Percentiles rank a stretch among this genome's conserved stretches.
phyloP scores from a whole-genome alignment of 2,888 invertebrate species.

The Ptychoptera albimana region DNA sequence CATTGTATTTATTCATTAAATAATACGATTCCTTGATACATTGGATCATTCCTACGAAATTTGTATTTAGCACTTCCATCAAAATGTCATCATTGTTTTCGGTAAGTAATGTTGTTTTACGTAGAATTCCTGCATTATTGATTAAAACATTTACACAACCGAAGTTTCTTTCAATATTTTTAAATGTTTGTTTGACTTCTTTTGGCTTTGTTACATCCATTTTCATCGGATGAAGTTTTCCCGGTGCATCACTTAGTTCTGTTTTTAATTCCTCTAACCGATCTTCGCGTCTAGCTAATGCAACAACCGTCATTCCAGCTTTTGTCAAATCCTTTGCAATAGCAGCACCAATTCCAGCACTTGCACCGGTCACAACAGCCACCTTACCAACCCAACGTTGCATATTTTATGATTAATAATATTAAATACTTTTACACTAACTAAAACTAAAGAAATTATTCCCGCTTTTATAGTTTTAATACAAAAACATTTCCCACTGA shows the following conservation, averaged over 20 bases:
- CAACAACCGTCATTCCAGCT: constrained; percentile 38
- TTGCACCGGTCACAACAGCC: constrained; percentile 48
- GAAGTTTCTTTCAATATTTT: constrained; percentile 29
- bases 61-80: constrained; percentile 28
- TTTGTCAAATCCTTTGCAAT: constrained; percentile 30
- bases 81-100: constrained; percentile 15
- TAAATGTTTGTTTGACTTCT: constrained; percentile 36
- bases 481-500: too few species aligned
- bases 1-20: constrained; percentile 30
- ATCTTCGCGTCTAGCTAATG: constrained; percentile 35
- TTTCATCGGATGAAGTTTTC: constrained; percentile 17
- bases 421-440: too few species aligned
- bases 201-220: constrained; percentile 36
- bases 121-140: constrained; percentile 37
- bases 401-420: too few species aligned
- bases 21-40: constrained; percentile 31
- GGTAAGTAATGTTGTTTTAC: constrained; percentile 10
- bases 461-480: too few species aligned
- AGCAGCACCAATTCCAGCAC: constrained; percentile 42
- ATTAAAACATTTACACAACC: constrained; percentile 39
- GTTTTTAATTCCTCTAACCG: constrained; percentile 17
- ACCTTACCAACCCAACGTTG: constrained; percentile 44
- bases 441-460: too few species aligned
- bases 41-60: constrained; percentile 27
- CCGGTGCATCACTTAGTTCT: constrained; percentile 13